phyloP scores from a whole-genome alignment of 2,113 vertebrate species.

The Sturnira hondurensis region DNA sequence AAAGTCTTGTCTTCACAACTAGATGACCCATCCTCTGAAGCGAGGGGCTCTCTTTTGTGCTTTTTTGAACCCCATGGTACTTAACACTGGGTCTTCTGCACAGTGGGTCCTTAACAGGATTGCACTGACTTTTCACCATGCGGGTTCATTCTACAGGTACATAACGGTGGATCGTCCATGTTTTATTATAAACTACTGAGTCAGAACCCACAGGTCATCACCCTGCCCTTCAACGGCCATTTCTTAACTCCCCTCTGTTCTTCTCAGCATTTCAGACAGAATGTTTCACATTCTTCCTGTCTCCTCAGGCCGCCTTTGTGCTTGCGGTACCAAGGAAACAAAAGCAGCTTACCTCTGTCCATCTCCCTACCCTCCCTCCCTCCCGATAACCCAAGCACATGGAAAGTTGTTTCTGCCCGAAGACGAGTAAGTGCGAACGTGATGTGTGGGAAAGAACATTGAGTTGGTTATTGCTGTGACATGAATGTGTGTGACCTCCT shows the following conservation, averaged over 20 bases:
- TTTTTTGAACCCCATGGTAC: not conserved
- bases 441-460: not conserved
- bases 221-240: not conserved
- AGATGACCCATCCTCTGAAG: not conserved
- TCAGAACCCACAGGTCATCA: not conserved
- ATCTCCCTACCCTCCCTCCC: too few species aligned
- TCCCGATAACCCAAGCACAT: not conserved
- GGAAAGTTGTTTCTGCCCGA: not conserved
- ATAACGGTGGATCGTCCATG: not conserved
- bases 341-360: not conserved
- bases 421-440: not conserved
- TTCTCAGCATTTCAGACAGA: not conserved
- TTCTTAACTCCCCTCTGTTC: not conserved
- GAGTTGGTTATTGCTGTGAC: not conserved
- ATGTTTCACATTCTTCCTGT: not conserved
- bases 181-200: not conserved
- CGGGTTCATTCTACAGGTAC: not conserved
- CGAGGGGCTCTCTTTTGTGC: not conserved
- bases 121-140: not conserved
- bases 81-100: not conserved
- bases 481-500: not conserved
- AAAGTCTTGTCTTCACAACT: not conserved
- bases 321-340: not conserved
- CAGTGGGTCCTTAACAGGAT: not conserved
- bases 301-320: not conserved